Conservation (phyloP, 1,140 invertebrate species). For the Bombus confusus region DNA sequence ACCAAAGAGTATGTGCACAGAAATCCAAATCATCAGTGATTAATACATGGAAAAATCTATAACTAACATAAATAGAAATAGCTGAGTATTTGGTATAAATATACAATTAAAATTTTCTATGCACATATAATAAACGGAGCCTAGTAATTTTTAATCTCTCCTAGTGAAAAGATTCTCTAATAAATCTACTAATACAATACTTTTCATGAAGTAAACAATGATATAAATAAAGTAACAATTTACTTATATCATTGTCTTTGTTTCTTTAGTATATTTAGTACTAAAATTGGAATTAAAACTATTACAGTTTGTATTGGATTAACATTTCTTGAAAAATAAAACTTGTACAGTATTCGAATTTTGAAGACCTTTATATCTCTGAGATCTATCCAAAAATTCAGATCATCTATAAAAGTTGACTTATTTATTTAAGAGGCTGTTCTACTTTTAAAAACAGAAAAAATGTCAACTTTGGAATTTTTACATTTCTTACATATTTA, state of each 20-base stretch:
- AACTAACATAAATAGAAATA: slow-evolving; percentile 17
- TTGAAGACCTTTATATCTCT: not conserved
- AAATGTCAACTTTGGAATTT: not conserved
- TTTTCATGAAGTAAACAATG: not conserved
- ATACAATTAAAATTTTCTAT: slow-evolving; percentile 1
- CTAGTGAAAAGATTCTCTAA: not conserved
- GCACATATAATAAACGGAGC: not conserved
- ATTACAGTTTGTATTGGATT: not conserved
- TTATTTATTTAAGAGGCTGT: not conserved
- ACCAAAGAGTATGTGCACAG: not conserved
- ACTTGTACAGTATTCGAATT: not conserved
- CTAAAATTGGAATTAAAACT: not conserved
- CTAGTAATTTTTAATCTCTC: not conserved
- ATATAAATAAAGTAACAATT: not conserved
- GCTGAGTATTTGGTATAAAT: slow-evolving; percentile 26
- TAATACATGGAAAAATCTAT: not conserved
- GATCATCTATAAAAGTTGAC: not conserved
- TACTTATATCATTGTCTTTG: not conserved
- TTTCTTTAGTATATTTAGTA: not conserved
- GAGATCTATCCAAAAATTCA: not conserved
- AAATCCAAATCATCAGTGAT: not conserved
- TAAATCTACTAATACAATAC: not conserved
- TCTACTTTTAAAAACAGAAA: not conserved
- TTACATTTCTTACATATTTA: not conserved
- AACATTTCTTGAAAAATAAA: not conserved